phyloP scores from a whole-genome alignment of 2,797 vertebrate genomes.

The Notolabrus celidotus region DNA sequence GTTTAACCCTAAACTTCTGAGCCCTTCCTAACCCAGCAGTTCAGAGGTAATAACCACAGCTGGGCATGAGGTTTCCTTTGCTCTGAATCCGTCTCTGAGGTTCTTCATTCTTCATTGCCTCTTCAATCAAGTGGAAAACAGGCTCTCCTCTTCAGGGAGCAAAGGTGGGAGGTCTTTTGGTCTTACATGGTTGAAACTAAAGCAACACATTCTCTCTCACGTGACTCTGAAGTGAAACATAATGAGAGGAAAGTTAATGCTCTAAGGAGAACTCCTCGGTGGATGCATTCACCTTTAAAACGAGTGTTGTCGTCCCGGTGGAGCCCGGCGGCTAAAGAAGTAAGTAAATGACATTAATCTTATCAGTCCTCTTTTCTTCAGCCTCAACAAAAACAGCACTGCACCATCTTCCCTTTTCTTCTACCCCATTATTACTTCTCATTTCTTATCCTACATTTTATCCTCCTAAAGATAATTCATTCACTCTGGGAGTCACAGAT shows the following conservation, averaged over 20 bases:
- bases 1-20: too few species aligned
- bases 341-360: slow-evolving; percentile 56
- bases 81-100: too few species aligned
- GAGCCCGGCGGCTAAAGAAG: slow-evolving; percentile 38
- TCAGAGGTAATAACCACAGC: too few species aligned
- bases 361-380: slow-evolving; percentile 20
- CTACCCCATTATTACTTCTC: slow-evolving; percentile 9
- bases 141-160: slow-evolving; percentile 18
- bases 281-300: slow-evolving; percentile 53
- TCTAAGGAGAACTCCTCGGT: slow-evolving; percentile 38
- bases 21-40: too few species aligned
- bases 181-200: slow-evolving; percentile 10
- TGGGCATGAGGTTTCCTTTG: too few species aligned
- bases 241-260: slow-evolving; percentile 45
- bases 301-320: slow-evolving; percentile 39
- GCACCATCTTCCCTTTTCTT: slow-evolving; percentile 18
- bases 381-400: slow-evolving; percentile 19
- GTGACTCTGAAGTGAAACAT: slow-evolving; percentile 28
- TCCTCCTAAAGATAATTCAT: slow-evolving; percentile 21
- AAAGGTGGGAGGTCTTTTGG: slow-evolving; percentile 7
- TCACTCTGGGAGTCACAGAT: not conserved
- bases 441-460: slow-evolving; percentile 1
- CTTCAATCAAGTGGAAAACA: slow-evolving; percentile 27
- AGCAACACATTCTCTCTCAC: slow-evolving; percentile 24
- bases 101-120: slow-evolving; percentile 55